Evolutionary conservation across 1,140 invertebrate genomes (phyloP), one percentile per base, ranked within the genome.

Genomic region (Hermetia illucens): DNA sequence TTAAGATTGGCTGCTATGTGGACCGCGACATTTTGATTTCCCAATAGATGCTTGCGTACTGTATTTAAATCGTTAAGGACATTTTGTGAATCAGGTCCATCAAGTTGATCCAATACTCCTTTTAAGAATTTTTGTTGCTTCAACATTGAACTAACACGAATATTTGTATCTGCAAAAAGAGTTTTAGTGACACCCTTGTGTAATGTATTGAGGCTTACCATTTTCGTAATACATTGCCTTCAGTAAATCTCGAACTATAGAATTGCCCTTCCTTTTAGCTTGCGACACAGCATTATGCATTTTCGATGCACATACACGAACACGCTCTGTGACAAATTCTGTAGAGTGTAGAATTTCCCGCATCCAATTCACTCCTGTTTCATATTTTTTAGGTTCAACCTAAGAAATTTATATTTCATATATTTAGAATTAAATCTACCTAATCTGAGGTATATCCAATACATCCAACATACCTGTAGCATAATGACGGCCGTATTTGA

Each of bases 61-160:
- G 53, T 47, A 41, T 75, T 70, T 6, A 86, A 69, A 44, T 75
- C 68, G 36, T 51, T 53, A n/a, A 76, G 44, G 12, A 79, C 69
- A 45, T 71, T 63, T 35, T 64, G 52, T 15, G 68, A 63, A 0
- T 64, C 59, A 1, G 64, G 61, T 4, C 62, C 58, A 2, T 72
- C 69, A 5, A 88, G 51, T 38, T 64, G 63, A 33, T 73, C 64
- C 1, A 79, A 44, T 1, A 88, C 43, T 20, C 74, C 65, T 10
- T 68, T 74, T 5, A 92, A 64, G 53, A 91, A 90, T 35, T 73
- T 74, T 30, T 80, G 75, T 50, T 92, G 87, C 0, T 75, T 65
- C 9, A 90, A 52, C 41, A 87, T 70, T 36, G 75, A 78, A 32
- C 67, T 69, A 35, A 71, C 64, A 49, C 74, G 72, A 41, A 75